A percentile compares a stretch with the other conserved stretches of the same genome.
Evolutionary conservation across 2,888 invertebrate species (phyloP).

Genomic region (Glomeris marginata): DNA sequence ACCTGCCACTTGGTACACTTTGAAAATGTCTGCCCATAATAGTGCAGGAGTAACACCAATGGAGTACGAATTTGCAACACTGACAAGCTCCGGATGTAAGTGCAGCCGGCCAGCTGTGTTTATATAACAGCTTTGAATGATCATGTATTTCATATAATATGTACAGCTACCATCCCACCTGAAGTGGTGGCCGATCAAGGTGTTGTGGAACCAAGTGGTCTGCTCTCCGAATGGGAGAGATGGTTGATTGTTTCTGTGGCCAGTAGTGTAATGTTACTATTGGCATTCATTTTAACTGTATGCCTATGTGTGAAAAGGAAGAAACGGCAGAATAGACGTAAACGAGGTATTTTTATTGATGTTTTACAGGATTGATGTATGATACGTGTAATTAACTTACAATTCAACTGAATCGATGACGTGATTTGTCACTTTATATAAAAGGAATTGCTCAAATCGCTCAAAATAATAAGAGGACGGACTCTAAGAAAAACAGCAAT

Average conservation of each 20-base stretch:
- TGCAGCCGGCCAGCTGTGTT: not conserved
- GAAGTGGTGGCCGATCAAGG: conserved; percentile 11
- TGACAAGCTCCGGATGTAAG: conserved; percentile 26
- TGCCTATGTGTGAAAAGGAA: conserved; percentile 10
- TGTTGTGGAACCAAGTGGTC: conserved; percentile 9
- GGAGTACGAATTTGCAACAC: conserved; percentile 27
- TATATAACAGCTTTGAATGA: not conserved
- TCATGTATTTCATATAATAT: not conserved
- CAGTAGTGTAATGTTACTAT: conserved; percentile 6
- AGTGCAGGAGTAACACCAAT: conserved; percentile 30
- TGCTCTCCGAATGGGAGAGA: conserved; percentile 12
- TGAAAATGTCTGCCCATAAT: conserved; percentile 30
- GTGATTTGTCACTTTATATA: too few relatives aligned
- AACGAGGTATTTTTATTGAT: conserved; percentile 7
- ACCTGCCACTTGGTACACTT: conserved; percentile 30
- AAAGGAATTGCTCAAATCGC: too few relatives aligned
- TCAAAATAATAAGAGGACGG: too few relatives aligned
- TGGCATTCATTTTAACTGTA: conserved; percentile 3
- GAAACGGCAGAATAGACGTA: conserved; percentile 9
- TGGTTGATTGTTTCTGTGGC: conserved; percentile 11
- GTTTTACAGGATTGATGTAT: too few relatives aligned
- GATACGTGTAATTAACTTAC: too few relatives aligned
- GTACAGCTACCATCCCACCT: conserved; percentile 12
- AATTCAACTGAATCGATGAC: too few relatives aligned
- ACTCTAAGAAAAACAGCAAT: too few relatives aligned